Conservation (phyloP, 2,888 invertebrate species). For the Tachina fera region DNA sequence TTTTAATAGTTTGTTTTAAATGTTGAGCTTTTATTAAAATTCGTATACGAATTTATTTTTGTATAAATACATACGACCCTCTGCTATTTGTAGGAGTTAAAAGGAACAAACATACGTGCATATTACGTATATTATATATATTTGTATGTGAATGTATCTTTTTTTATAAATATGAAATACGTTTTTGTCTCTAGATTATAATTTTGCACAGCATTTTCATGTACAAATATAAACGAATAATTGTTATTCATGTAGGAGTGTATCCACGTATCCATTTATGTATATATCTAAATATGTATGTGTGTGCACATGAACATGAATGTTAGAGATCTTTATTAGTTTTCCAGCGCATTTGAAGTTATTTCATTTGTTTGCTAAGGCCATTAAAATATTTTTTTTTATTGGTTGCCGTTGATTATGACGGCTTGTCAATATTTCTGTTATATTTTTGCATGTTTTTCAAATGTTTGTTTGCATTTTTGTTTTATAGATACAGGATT, state of each 20-base stretch:
- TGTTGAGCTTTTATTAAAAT: conserved; percentile 8
- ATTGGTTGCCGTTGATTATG: conserved; percentile 48
- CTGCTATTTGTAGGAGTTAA: no score
- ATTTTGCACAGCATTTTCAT: conserved; percentile 4
- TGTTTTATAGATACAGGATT: background rate
- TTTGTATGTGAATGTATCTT: background rate
- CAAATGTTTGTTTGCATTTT: background rate
- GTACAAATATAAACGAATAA: background rate
- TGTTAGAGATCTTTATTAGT: conserved; percentile 4
- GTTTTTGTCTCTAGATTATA: background rate
- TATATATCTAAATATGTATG: background rate
- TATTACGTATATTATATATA: no score
- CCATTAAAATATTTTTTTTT: conserved; percentile 35
- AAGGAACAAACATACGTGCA: no score
- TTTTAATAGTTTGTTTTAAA: background rate
- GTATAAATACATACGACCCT: no score
- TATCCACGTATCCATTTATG: background rate
- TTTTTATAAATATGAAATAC: background rate
- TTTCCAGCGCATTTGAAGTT: background rate
- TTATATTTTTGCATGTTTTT: conserved; percentile 35
- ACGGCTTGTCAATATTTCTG: conserved; percentile 39
- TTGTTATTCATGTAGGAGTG: background rate
- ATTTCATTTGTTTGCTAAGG: background rate
- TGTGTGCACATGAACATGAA: conserved; percentile 2
- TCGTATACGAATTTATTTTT: background rate